These are phyloP conservation scores for Gasteruption jaculator DNA, from an alignment of 2,888 invertebrate species.

Conservation along the genomic window DNA sequence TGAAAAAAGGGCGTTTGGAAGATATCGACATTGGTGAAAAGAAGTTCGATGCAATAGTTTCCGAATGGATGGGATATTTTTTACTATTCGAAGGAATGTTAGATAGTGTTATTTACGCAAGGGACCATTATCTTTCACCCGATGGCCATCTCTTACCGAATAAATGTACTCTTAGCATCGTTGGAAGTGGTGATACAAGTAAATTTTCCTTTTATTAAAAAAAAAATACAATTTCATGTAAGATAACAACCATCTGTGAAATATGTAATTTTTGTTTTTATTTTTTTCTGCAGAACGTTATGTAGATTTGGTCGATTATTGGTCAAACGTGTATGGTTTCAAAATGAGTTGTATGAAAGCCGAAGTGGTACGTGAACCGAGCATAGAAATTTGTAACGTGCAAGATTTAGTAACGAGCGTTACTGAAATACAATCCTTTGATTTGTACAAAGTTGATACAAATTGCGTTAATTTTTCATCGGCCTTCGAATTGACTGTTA, in stretches of 20 bases:
- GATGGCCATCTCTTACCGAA: constrained; percentile 81
- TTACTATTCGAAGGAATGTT: constrained; percentile 95
- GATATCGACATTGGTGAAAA: constrained; percentile 71
- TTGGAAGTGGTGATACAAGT: constrained; percentile 74
- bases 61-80: constrained; percentile 99
- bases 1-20: constrained; percentile 84
- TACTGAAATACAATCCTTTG: constrained; percentile 53
- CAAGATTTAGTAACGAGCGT: constrained; percentile 44
- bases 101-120: constrained; percentile 85
- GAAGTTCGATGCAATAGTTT: constrained; percentile 87
- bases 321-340: constrained; percentile 92
- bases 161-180: constrained; percentile 74
- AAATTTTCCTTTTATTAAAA: constrained; percentile 21
- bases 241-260: no score
- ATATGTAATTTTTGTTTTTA: constrained; percentile 1
- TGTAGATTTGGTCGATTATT: constrained; percentile 72
- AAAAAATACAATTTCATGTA: constrained; percentile 12
- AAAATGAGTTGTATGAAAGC: constrained; percentile 89
- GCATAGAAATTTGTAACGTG: constrained; percentile 58
- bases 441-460: constrained; percentile 70
- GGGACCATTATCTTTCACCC: constrained; percentile 73
- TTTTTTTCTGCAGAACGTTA: constrained; percentile 58
- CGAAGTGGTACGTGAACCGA: constrained; percentile 76
- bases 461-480: constrained; percentile 70
- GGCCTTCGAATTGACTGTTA: constrained; percentile 64